phyloP scores from a whole-genome alignment of 2,113 vertebrate genomes.

The Vulpes ferrilata region DNA sequence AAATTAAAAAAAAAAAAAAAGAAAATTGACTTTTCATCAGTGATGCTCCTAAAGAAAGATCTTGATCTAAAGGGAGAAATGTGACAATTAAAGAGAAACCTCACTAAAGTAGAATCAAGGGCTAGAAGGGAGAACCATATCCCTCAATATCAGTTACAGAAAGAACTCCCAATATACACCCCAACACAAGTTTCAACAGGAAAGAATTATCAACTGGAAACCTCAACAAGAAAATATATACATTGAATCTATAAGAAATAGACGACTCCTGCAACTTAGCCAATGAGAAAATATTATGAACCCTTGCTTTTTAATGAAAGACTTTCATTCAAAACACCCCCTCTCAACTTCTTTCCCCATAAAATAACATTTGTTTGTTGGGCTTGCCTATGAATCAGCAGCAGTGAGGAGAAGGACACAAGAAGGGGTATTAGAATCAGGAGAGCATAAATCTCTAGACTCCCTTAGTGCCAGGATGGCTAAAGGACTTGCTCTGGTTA shows the following conservation, averaged over 20 bases:
- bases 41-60: background rate
- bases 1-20: too few species aligned
- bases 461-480: background rate
- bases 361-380: background rate
- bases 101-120: background rate
- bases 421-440: background rate
- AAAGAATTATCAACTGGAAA: background rate
- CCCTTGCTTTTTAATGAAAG: background rate
- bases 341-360: background rate
- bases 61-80: background rate
- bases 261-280: background rate
- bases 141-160: background rate
- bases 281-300: background rate
- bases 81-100: background rate
- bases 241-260: background rate
- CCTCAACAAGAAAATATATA: background rate
- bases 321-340: background rate
- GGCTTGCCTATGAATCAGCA: background rate
- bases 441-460: background rate
- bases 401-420: too few species aligned
- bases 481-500: background rate
- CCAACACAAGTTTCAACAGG: background rate
- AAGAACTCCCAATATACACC: background rate
- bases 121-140: background rate
- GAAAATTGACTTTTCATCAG: background rate